Base-by-base conservation (phyloP, 2,113 vertebrate species). In the Naja naja region DNA sequence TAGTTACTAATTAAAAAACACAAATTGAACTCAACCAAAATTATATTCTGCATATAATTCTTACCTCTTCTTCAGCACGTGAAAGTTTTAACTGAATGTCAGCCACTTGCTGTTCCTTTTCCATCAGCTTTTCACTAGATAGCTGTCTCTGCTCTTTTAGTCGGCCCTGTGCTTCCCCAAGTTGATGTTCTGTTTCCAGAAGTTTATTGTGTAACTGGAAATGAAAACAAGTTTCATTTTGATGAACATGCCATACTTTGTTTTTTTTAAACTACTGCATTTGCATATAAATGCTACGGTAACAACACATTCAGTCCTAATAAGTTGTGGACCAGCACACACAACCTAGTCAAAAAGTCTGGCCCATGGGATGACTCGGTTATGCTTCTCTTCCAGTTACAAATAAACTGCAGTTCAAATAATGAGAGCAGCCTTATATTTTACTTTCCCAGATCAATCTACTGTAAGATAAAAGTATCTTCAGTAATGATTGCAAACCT, bases 131-230 rank as follows among this genome's bases (percentile, higher is more conserved):
- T 97, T 99, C 99, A 95, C 99, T 99, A 0, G 99, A 99, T 6
- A 99, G 98, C 96, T 99, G 99, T 95, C 99, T 98, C 98, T 99
- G 99, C 10, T 99, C 99, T 97, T 99, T 99, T 39, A 99, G 97
- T 58, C 99, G 98, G n/a, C 99, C 99, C 34, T 99, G 99, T 0
- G 98, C 98, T 96, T 99, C 99, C 0, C 99, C 99, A 30, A 99
- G 97, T 96, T 99, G 99, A 49, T 98, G 97, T 95, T 99, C 99
- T 0, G 99, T 97, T 97, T 99, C 99, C 95, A 99, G 97, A 95
- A 99, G 98, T 97, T 99, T 99, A 94, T 97, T 97, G 52, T 99
- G 99, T 93, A 99, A 96, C 99, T 99, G 95, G 89, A 47, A 69
- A 92, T 88, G 64, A 87, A 45, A 6, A 91, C 0, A 3, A 1